These are phyloP conservation scores for Microcebus murinus DNA, from an alignment of 2,113 vertebrate species.

Conservation along the genomic window DNA sequence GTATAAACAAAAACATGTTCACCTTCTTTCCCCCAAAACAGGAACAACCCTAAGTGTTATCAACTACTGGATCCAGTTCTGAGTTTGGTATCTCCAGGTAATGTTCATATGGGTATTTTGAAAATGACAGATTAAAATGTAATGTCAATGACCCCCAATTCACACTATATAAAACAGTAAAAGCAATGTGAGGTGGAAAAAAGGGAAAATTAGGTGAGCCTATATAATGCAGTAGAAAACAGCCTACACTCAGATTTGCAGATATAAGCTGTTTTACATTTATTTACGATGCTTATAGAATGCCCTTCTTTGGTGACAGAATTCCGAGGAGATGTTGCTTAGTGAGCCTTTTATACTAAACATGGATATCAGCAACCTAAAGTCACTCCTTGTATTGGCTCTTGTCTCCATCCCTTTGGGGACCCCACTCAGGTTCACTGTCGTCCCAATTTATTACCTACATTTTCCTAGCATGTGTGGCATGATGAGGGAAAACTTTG, in stretches of 20 bases:
- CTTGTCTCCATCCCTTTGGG: neutral
- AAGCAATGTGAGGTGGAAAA: neutral
- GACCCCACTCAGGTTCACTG: neutral
- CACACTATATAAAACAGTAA: neutral
- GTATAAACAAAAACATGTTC: neutral
- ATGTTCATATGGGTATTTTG: neutral
- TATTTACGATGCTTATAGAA: neutral
- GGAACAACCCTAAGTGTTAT: neutral
- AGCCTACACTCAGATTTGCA: neutral
- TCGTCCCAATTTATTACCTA: neutral
- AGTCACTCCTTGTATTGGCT: neutral
- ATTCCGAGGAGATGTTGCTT: neutral
- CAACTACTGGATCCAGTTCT: neutral
- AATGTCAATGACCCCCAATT: neutral
- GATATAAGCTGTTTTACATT: neutral
- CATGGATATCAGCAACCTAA: neutral
- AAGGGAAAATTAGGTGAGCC: neutral
- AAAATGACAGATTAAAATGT: neutral
- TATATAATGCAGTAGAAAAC: neutral
- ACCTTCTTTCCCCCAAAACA: neutral
- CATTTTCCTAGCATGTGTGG: neutral
- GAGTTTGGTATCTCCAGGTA: neutral
- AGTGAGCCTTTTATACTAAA: neutral
- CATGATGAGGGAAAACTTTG: neutral
- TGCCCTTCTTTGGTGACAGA: neutral